Conservation (phyloP, 2,113 vertebrate genomes). For the Pseudopodoces humilis region DNA sequence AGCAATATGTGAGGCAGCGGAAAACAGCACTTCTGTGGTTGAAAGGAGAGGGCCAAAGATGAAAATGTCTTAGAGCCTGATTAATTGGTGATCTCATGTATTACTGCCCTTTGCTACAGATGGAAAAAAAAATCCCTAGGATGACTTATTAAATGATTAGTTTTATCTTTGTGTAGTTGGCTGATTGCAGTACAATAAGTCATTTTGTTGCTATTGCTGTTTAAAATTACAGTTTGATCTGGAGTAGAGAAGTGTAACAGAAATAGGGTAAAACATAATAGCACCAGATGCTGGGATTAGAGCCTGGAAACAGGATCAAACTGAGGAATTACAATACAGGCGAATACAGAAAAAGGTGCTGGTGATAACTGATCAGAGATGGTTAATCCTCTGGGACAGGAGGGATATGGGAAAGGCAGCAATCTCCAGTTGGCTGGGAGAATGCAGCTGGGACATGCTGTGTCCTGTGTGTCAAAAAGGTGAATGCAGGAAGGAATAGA, state of each 20-base stretch:
- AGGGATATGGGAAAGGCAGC: background rate
- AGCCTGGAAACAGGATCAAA: background rate
- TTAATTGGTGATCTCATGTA: background rate
- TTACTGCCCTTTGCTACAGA: background rate
- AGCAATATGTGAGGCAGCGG: background rate
- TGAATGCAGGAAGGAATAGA: background rate
- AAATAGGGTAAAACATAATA: background rate
- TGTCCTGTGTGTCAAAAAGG: background rate
- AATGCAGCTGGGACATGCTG: background rate
- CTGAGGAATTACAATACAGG: rapidly evolving
- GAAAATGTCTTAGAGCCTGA: background rate
- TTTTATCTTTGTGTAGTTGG: background rate
- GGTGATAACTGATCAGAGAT: background rate
- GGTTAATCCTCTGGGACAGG: background rate
- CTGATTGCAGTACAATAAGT: background rate
- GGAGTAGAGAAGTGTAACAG: background rate
- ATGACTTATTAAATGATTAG: background rate
- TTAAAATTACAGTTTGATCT: background rate
- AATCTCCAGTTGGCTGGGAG: background rate
- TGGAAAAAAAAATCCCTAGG: background rate
- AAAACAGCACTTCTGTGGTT: background rate
- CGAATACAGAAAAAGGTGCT: background rate
- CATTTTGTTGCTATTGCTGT: conserved; percentile 12
- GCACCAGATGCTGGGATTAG: background rate
- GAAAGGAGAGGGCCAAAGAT: background rate